Evolutionary conservation across 2,113 vertebrate genomes (phyloP).

Genomic region (Larimichthys crocea): DNA sequence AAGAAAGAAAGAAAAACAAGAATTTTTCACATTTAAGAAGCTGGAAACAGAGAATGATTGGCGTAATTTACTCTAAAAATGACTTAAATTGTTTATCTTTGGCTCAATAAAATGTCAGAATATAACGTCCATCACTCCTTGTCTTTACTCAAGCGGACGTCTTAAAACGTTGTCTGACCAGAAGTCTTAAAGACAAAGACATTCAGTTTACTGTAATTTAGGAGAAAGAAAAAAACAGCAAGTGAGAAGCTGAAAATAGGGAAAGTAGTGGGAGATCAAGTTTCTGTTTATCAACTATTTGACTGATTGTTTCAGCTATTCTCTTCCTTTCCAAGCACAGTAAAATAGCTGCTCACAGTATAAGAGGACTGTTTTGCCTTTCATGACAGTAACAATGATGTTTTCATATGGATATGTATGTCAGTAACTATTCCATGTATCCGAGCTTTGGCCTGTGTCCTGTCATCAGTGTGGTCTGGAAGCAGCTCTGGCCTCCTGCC

Average conservation of each 20-base stretch:
- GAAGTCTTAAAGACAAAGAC: neutral
- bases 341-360: neutral
- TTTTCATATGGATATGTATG: slow-evolving; percentile 15
- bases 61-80: neutral
- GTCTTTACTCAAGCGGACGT: neutral
- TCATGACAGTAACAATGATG: neutral
- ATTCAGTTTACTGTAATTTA: neutral
- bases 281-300: neutral
- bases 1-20: neutral
- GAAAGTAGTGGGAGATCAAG: neutral
- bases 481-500: slow-evolving; percentile 12
- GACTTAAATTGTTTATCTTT: neutral
- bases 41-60: neutral
- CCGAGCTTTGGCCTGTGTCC: neutral
- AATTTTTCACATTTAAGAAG: neutral
- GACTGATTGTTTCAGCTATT: neutral
- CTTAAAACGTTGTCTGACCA: neutral
- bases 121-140: neutral
- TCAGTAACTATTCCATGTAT: slow-evolving; percentile 6
- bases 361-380: neutral
- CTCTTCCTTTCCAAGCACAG: neutral
- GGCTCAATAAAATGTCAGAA: neutral
- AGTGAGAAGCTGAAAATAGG: neutral
- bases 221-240: neutral
- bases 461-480: slow-evolving; percentile 39